Evolutionary conservation across 2,113 vertebrate genomes (phyloP), one percentile per base, ranked within the genome.

Genomic region (Pygathrix nemaeus): DNA sequence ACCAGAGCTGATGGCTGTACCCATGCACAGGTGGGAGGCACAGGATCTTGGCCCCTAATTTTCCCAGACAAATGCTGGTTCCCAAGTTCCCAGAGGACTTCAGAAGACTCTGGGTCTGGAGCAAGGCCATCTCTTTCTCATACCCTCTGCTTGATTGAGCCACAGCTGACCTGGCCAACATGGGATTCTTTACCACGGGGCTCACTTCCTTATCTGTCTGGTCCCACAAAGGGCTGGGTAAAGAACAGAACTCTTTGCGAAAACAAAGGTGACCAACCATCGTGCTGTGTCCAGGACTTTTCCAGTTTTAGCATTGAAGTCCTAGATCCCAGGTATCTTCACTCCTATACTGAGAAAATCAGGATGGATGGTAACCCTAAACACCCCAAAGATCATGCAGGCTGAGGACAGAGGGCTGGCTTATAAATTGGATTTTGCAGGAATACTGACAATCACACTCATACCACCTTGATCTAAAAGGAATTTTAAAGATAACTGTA

Each of bases 191-290:
- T 4, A 9, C 16, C 27, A 0, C 3, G 6, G 5, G 30, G 27
- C 57, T 59, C 9, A 6, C 23, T 5, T 59, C 3, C 21, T 64
- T 0, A 4, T 21, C 2, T 6, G 6, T 68, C 59, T 68, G 64
- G 16, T 23, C 6, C 27, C 0, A 0, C 4, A 5, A 20, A 11
- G 35, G 13, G 16, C 5, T 0, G 0, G 20, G 16, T 27, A 25
- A 40, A 40, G 45, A 45, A 30, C 21, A 27, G 40, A 84, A 9
- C 20, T 48, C 52, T 55, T 32, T 50, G 11, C 1, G 8, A 35
- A 90, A 75, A 86, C 4, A 0, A 52, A 14, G 10, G 25, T 12
- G 17, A 70, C 38, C 3, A 12, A 0, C 25, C 0, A 0, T 11
- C 11, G 13, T 17, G 25, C 20, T 50, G n/a, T 43, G 5, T 32